phyloP scores from a whole-genome alignment of 1,140 invertebrate species.

The Zaprionus nigranus region DNA sequence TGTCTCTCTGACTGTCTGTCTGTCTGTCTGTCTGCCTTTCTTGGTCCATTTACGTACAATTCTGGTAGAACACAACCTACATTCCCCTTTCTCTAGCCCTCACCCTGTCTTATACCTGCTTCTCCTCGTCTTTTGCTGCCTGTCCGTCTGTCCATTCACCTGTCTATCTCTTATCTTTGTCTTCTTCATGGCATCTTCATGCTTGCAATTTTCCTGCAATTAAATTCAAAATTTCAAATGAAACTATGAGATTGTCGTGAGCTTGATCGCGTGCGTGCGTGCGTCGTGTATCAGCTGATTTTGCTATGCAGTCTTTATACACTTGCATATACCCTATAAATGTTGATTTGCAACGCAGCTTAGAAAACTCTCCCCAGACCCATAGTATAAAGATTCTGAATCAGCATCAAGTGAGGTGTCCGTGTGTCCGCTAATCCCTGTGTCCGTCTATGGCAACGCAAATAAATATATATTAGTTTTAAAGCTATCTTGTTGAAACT shows the following conservation, averaged over 20 bases:
- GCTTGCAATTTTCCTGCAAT: slow-evolving; percentile 54
- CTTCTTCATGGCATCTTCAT: slow-evolving; percentile 48
- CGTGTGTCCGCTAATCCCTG: too few species aligned
- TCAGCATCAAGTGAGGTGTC: too few species aligned
- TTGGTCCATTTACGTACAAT: slow-evolving; percentile 43
- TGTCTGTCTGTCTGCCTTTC: slow-evolving; percentile 21
- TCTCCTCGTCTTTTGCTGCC: not conserved
- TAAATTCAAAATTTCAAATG: slow-evolving; percentile 36
- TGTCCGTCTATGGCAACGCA: too few species aligned
- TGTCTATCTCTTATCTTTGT: slow-evolving; percentile 34
- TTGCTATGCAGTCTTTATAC: not conserved
- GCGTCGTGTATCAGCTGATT: slow-evolving; percentile 13
- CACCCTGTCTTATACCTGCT: too few species aligned
- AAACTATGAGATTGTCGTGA: slow-evolving; percentile 3
- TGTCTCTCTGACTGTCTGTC: too few species aligned
- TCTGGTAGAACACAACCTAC: slow-evolving; percentile 1
- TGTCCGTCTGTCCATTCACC: slow-evolving; percentile 6
- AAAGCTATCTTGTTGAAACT: too few species aligned
- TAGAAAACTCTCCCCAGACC: too few species aligned
- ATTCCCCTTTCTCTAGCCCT: not conserved
- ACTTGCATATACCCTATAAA: not conserved
- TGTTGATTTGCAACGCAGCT: too few species aligned
- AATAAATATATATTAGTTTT: too few species aligned
- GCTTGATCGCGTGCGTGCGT: slow-evolving; percentile 24
- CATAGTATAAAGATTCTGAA: too few species aligned